Conservation (phyloP, 1,140 invertebrate genomes). For the Melipona quadrifasciata region DNA sequence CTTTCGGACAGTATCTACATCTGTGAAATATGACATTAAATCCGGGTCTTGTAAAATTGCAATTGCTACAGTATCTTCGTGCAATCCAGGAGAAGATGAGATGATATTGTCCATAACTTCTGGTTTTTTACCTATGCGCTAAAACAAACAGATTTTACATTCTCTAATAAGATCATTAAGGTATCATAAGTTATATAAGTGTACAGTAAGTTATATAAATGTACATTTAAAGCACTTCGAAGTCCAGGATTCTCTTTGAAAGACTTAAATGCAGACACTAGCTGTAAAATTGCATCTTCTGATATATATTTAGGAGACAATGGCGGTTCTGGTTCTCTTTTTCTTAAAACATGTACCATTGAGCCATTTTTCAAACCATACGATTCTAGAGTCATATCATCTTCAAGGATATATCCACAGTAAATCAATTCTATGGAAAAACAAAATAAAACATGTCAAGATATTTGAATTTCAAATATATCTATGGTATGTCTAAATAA, state of each 20-base stretch:
- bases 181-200: constrained; percentile 15
- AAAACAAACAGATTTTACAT: constrained; percentile 50
- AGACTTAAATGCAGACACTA: constrained; percentile 80
- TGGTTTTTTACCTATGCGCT: constrained; percentile 81
- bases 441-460: constrained; percentile 38
- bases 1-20: constrained; percentile 81
- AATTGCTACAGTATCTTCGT: constrained; percentile 82
- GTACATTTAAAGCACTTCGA: constrained; percentile 81
- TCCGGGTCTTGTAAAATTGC: constrained; percentile 84
- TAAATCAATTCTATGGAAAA: constrained; percentile 81
- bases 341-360: constrained; percentile 82
- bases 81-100: constrained; percentile 80
- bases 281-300: constrained; percentile 78
- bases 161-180: neutral
- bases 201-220: constrained; percentile 7
- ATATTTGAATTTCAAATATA: constrained; percentile 9
- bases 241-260: constrained; percentile 80
- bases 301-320: constrained; percentile 71
- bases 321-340: constrained; percentile 73
- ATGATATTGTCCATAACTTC: constrained; percentile 84
- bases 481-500: neutral
- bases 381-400: constrained; percentile 79
- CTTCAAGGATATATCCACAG: constrained; percentile 82
- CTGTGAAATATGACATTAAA: constrained; percentile 82
- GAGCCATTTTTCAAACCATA: constrained; percentile 82